Evolutionary conservation across 1,140 invertebrate genomes (phyloP).

Genomic region (Mesaphorura yosii): DNA sequence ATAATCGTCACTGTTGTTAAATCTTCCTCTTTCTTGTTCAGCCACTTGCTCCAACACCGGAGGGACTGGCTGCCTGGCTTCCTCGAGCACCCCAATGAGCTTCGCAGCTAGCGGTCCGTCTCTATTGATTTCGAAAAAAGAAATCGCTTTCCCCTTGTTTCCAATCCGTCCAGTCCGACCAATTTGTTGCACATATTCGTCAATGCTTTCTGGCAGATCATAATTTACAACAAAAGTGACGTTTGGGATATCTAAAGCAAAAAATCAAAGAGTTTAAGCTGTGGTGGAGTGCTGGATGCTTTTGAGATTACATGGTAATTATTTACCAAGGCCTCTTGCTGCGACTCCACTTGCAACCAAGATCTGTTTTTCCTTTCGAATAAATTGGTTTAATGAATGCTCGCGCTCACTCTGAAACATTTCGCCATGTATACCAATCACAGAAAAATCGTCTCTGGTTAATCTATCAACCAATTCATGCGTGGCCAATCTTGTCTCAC

Average conservation of each 20-base stretch:
- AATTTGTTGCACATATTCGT: conserved; percentile 91
- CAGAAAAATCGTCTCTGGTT: conserved; percentile 52
- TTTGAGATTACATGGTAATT: no score
- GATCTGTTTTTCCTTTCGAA: conserved; percentile 55
- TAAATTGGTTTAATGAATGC: conserved; percentile 71
- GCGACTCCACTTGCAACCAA: conserved; percentile 87
- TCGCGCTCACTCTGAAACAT: conserved; percentile 78
- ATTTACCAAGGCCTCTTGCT: conserved; percentile 65
- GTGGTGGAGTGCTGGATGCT: not conserved
- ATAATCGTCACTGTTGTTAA: not conserved
- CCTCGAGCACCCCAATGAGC: not conserved
- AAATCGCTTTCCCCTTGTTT: conserved; percentile 75
- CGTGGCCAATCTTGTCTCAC: conserved; percentile 73
- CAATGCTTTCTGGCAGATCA: conserved; percentile 73
- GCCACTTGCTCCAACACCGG: not conserved
- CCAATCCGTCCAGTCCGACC: conserved; percentile 88
- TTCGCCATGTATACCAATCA: conserved; percentile 89
- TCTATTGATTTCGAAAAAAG: conserved; percentile 57
- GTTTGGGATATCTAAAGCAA: conserved; percentile 57
- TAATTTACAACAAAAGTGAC: conserved; percentile 84
- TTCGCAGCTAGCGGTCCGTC: conserved; percentile 3
- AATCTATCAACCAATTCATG: conserved; percentile 74
- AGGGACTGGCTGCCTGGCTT: not conserved
- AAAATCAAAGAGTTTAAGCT: not conserved
- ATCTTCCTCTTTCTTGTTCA: not conserved